Conservation (phyloP, 2,797 vertebrate genomes). For the Notoglanidium macrostoma region DNA sequence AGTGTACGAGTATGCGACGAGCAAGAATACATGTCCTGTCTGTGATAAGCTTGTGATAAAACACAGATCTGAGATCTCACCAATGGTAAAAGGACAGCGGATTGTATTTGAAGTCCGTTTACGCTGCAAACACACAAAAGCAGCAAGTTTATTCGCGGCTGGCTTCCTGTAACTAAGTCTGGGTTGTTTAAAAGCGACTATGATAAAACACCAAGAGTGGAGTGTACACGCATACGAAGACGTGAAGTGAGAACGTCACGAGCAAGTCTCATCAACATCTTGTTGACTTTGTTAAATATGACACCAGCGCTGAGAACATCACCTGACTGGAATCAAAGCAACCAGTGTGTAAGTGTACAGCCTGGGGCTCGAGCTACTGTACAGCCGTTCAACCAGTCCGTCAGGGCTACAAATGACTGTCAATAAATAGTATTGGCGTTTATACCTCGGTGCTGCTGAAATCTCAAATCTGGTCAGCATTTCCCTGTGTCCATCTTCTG, state of each 20-base stretch:
- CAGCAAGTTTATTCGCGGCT: background rate
- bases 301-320: background rate
- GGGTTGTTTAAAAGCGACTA: background rate
- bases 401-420: background rate
- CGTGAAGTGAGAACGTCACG: background rate
- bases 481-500: no score
- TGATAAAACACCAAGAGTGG: background rate
- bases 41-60: background rate
- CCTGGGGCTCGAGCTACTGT: background rate
- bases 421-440: background rate
- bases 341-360: background rate
- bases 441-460: background rate
- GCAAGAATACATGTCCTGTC: background rate
- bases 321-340: background rate
- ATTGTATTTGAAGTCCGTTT: background rate
- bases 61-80: background rate
- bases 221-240: background rate
- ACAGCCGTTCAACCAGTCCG: background rate
- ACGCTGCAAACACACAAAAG: background rate
- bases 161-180: background rate
- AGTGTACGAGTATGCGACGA: background rate
- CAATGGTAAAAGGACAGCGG: background rate
- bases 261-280: background rate
- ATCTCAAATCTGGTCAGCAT: background rate
- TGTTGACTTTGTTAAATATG: slow-evolving; percentile 4